phyloP scores from a whole-genome alignment of 2,797 vertebrate genomes.

The Myioborus melanocephalus region DNA sequence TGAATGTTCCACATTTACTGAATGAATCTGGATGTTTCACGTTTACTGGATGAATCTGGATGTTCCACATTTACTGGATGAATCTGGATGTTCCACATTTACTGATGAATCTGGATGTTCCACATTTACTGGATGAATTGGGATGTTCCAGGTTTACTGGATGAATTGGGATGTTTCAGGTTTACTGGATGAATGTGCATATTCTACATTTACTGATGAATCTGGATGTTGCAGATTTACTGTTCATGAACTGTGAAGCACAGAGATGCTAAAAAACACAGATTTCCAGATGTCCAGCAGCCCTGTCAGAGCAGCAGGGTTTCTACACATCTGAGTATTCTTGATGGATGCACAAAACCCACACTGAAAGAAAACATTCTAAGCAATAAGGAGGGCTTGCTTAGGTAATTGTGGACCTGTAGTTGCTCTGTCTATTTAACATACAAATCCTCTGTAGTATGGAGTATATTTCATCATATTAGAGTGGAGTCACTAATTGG shows the following conservation, averaged over 20 bases:
- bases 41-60: too few species aligned
- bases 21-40: too few species aligned
- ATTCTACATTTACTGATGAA: too few species aligned
- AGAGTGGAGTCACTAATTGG: not conserved
- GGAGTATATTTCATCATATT: not conserved
- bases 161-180: too few species aligned
- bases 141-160: too few species aligned
- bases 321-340: not conserved
- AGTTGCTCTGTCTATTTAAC: not conserved
- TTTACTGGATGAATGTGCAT: too few species aligned
- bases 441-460: not conserved
- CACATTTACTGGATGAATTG: too few species aligned
- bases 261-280: not conserved
- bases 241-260: accelerated
- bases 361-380: not conserved
- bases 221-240: not conserved
- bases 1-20: too few species aligned
- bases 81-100: too few species aligned
- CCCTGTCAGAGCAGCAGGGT: not conserved
- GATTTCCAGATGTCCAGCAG: slow-evolving; percentile 15
- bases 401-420: not conserved
- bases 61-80: too few species aligned
- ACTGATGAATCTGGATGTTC: too few species aligned
- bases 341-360: not conserved
- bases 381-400: not conserved